Evolutionary conservation across 2,888 invertebrate species (phyloP).

Genomic region (Sminthurinus aureus): DNA sequence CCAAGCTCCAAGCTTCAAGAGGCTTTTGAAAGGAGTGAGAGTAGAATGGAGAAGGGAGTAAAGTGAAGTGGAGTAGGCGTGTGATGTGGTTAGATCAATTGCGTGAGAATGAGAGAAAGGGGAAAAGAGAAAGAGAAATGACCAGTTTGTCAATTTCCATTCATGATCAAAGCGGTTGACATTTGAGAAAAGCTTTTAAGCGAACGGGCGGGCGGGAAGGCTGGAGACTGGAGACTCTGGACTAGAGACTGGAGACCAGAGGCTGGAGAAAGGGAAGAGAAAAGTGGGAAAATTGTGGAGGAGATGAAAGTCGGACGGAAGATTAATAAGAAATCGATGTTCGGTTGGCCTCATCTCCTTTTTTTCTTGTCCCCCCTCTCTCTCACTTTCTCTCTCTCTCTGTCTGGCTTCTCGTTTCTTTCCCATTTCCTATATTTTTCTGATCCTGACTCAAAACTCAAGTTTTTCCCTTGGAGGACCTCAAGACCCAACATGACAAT

Average conservation of each 20-base stretch:
- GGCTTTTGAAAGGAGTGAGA: neutral
- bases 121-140: neutral
- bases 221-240: neutral
- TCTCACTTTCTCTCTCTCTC: neutral
- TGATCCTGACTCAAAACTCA: too few relatives aligned
- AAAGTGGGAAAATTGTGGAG: conserved; percentile 6
- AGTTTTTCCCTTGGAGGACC: too few relatives aligned
- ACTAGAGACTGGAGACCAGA: neutral
- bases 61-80: neutral
- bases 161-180: conserved; percentile 25
- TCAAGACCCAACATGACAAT: conserved; percentile 31
- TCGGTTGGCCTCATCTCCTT: conserved; percentile 39
- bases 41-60: neutral
- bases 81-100: neutral
- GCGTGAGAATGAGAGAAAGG: neutral
- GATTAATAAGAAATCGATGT: conserved; percentile 53
- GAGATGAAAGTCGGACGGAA: conserved; percentile 38
- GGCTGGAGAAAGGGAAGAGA: neutral
- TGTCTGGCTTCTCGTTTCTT: conserved; percentile 15
- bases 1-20: too few relatives aligned
- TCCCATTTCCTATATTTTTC: neutral
- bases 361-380: neutral
- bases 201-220: conserved; percentile 13
- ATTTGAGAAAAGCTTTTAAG: conserved; percentile 45
- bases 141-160: conserved; percentile 42